Base-by-base conservation (phyloP, 2,888 invertebrate species). In the Pemphredon lugubris region DNA sequence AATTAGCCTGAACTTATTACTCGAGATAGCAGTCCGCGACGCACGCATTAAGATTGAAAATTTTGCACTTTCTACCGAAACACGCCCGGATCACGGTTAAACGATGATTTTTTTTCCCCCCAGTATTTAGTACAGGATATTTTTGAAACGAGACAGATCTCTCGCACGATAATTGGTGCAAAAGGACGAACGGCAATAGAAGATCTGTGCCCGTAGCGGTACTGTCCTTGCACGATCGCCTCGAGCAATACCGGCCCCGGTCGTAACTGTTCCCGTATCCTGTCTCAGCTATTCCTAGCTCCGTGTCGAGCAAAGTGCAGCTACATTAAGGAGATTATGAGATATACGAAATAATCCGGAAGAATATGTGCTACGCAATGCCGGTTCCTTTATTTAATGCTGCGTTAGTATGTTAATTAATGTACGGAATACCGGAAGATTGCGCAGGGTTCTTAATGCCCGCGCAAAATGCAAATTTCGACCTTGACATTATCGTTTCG, bases 181-280 rank as follows among this genome's bases (percentile, higher is more conserved):
- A 68, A 45, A 66, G 74, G 70, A 71, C 70, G 76, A 74, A 66
- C 67, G 54, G 59, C 65, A 64, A 60, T 75, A 71, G 68, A 72
- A 78, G 74, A 80, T 78, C 72, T 64, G 70, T 73, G 79, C 80
- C 79, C 60, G 74, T 84, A 85, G 85, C 85, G 84, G 85, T 83
- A 85, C 84, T 81, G 84, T 85, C 85, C 84, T 85, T 84, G 84
- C 83, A 76, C 78, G 81, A 81, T 81, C 82, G 82, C 85, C 84
- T 78, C 75, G 76, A 77, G 85, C 83, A 66, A 68, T 77, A 75
- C 79, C 75, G 76, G 79, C 79, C 66, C 54, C 65, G 67, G 70
- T 74, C 68, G 71, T 83, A 83, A 83, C 82, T 82, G 81, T 83
- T 83, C 77, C 75, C 81, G 79, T 83, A 84, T 84, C 84, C 84